phyloP scores from a whole-genome alignment of 2,888 invertebrate species.

The Atethmia centrago region DNA sequence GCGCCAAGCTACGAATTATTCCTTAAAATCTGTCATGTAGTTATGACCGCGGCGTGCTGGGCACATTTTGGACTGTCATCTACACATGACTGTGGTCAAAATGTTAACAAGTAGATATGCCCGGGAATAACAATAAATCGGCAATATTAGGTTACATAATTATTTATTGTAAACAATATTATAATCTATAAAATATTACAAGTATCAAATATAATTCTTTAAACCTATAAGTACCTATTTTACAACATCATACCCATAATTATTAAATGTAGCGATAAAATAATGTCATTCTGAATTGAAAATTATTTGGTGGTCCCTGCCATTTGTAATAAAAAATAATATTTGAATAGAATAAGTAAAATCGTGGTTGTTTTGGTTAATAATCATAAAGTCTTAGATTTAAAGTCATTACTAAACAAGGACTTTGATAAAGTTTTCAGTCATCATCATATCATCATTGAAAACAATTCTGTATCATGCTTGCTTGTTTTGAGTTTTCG shows the following conservation, averaged over 20 bases:
- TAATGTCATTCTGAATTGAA: conserved; percentile 37
- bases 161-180: conserved; percentile 73
- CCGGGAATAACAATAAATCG: neutral
- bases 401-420: neutral
- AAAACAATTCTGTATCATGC: neutral
- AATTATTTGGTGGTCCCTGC: conserved; percentile 7
- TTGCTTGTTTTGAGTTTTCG: neutral
- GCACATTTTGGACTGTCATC: no score
- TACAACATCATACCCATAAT: conserved; percentile 36
- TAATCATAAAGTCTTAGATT: neutral
- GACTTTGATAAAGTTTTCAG: no score
- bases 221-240: conserved; percentile 54
- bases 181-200: conserved; percentile 66
- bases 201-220: conserved; percentile 51
- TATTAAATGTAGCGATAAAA: conserved; percentile 26
- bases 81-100: no score
- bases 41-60: no score
- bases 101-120: no score
- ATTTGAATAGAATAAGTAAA: neutral
- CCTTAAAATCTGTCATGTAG: no score
- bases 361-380: neutral
- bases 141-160: conserved; percentile 56
- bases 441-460: no score
- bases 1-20: no score
- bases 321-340: neutral